Evolutionary conservation across 2,797 vertebrate genomes (phyloP).

Genomic region (Silurus aristotelis): DNA sequence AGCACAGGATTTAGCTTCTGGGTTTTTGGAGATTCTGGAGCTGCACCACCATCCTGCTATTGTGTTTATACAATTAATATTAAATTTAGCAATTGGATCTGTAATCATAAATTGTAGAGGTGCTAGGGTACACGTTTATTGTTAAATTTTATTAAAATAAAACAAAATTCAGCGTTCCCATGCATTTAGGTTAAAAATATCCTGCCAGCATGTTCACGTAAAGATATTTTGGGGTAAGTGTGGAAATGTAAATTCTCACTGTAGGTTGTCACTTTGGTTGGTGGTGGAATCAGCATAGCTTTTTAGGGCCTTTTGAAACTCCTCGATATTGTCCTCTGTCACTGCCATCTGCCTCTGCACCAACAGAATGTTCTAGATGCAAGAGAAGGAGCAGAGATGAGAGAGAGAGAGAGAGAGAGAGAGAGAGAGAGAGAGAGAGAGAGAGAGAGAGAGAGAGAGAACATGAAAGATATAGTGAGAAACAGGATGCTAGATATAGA

Average conservation of each 20-base stretch:
- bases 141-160: neutral
- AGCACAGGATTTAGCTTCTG: neutral
- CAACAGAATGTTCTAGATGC: conserved; percentile 87
- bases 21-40: too few species aligned
- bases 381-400: conserved; percentile 1
- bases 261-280: conserved; percentile 84
- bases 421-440: too few species aligned
- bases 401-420: neutral
- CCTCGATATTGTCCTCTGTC: conserved; percentile 74
- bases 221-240: neutral
- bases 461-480: neutral
- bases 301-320: conserved; percentile 82
- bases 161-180: neutral
- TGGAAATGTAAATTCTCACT: conserved; percentile 76
- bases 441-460: neutral
- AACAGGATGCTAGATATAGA: conserved; percentile 4
- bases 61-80: neutral
- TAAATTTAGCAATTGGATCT: neutral
- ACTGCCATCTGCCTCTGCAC: conserved; percentile 90
- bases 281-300: conserved; percentile 83
- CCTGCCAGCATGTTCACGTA: neutral
- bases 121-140: neutral
- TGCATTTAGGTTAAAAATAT: neutral
- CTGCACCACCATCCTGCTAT: neutral
- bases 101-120: neutral